Evolutionary conservation across 2,888 invertebrate species (phyloP), one percentile per base, ranked within the genome.

Genomic region (Diloba caeruleocephala): DNA sequence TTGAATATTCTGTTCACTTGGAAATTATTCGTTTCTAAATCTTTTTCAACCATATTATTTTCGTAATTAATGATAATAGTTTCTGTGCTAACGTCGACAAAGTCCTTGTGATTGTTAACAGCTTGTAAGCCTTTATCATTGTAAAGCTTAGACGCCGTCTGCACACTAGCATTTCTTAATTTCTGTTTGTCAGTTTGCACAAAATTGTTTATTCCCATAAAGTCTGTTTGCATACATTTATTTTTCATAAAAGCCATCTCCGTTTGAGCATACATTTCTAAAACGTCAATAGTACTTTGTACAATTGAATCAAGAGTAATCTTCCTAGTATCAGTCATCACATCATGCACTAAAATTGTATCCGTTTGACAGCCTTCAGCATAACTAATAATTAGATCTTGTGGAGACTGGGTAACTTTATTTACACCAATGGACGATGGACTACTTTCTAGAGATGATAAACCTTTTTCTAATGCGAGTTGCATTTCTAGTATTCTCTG

Each of bases 311-410:
- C 90, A 48, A 92, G 70, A 45, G 87, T 88, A 32, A 88, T 83
- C 77, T 87, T 91, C 63, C 72, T 81, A 19, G 92, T 93, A 29
- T 93, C 91, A 7, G 84, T 89, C 26, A 80, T 84, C 23, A 83
- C 81, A 67, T 94, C 94, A 41, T 89, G 84, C 33, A 82, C 70
- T 81, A 92, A 78, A 49, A 94, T 59, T 3, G 81, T 66, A 61
- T 94, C 89, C 13, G 93, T 93, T 79, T 94, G 94, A 71, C 84
- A 87, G 31, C 91, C 91, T 74, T 90, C 83, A 17, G 90, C 90
- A 74, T 85, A 92, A 55, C 74, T 81, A 45, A 74, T 62, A 33
- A 84, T 55, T 28, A 76, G 58, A 75, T 93, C 92, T 77, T 91
- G 88, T 8, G 92, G 92, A 19, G 86, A 81, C 68, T 94, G 94